Percentiles rank a stretch among this genome's conserved stretches.
phyloP scores from a whole-genome alignment of 2,113 vertebrate species.

The Solea solea region DNA sequence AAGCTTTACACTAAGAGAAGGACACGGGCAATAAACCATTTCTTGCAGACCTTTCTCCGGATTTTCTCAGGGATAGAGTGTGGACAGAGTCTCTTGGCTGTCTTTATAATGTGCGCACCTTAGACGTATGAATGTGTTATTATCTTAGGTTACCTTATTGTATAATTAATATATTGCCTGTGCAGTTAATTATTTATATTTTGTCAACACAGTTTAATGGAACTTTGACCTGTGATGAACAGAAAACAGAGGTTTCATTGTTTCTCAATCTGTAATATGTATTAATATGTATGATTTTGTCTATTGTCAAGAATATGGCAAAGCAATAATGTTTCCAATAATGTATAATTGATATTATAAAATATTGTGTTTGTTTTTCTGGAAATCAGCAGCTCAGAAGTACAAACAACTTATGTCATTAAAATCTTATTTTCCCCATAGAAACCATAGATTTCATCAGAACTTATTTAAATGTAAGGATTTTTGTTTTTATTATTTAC shows the following conservation, averaged over 20 bases:
- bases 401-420: no score
- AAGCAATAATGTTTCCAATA: no score
- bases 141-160: neutral
- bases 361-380: no score
- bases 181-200: slow-evolving; percentile 49
- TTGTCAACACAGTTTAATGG: slow-evolving; percentile 4
- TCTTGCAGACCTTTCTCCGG: neutral
- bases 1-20: slow-evolving; percentile 1
- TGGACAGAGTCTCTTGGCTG: neutral
- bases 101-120: neutral
- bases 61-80: slow-evolving; percentile 48
- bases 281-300: neutral
- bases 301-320: no score
- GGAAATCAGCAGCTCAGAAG: no score
- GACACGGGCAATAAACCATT: slow-evolving; percentile 2
- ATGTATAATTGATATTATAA: no score
- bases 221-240: neutral
- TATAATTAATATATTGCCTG: slow-evolving; percentile 18
- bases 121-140: slow-evolving; percentile 14
- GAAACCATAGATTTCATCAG: no score
- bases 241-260: neutral
- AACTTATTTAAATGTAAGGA: no score
- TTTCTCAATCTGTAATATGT: neutral
- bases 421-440: no score
- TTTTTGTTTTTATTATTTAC: no score